A percentile compares a stretch with the other conserved stretches of the same genome.
These are phyloP conservation scores for Meloe dianella DNA, from an alignment of 2,888 invertebrate genomes.

Conservation along the genomic window DNA sequence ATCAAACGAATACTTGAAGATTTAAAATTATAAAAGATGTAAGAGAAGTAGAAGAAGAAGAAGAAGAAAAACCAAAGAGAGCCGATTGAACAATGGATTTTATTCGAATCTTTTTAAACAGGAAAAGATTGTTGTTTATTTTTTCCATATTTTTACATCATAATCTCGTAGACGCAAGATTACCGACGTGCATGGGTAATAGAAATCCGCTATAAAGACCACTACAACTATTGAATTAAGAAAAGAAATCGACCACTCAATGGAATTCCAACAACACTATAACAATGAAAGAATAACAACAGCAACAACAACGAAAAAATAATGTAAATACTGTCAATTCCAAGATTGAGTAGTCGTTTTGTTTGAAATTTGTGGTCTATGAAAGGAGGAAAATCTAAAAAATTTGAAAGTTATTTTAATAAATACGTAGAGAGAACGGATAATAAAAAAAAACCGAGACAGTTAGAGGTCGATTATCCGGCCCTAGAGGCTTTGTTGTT, in stretches of 20 bases:
- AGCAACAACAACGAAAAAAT: background rate
- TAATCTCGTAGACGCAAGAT: slow-evolving; percentile 38
- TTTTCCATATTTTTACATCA: slow-evolving; percentile 34
- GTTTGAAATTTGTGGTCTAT: background rate
- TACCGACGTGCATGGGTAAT: slow-evolving; percentile 22
- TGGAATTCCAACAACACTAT: slow-evolving; percentile 8
- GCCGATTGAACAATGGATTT: background rate
- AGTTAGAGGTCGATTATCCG: slow-evolving; percentile 6
- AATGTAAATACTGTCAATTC: slow-evolving; percentile 10
- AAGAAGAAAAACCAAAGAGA: background rate
- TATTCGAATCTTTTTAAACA: background rate
- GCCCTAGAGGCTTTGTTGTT: slow-evolving; percentile 4
- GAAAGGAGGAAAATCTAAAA: background rate
- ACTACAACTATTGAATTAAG: background rate
- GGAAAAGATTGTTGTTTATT: slow-evolving; percentile 27
- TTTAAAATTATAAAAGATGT: too few relatives aligned
- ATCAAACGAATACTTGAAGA: background rate
- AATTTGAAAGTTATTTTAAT: slow-evolving; percentile 1
- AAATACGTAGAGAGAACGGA: background rate
- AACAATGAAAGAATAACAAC: background rate
- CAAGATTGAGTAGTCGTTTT: slow-evolving; percentile 5
- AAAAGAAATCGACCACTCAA: slow-evolving; percentile 5
- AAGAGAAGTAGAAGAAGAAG: background rate
- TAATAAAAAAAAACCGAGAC: background rate
- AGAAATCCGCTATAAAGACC: background rate